Percentiles rank a stretch among this genome's conserved stretches.
Conservation (phyloP, 2,113 vertebrate species). For the Emydura subglobosa region DNA sequence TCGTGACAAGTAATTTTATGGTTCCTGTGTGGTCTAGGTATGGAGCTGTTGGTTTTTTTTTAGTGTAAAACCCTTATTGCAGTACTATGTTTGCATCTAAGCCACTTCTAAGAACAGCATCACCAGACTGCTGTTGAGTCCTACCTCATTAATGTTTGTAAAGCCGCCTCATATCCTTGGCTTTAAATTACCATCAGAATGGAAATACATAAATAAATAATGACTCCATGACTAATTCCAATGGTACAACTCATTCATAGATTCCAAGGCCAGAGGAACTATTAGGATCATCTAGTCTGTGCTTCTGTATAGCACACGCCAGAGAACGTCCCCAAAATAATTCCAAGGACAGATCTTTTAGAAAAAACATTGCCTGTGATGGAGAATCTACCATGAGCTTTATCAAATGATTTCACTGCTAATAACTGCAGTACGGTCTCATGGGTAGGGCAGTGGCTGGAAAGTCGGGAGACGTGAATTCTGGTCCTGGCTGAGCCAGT, state of each 20-base stretch:
- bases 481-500: not conserved
- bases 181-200: not conserved
- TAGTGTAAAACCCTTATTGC: constrained; percentile 58
- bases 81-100: constrained; percentile 56
- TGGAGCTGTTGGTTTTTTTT: rapidly evolving
- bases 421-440: not conserved
- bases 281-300: not conserved
- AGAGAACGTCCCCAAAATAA: not conserved
- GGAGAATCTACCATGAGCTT: not conserved
- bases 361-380: not conserved
- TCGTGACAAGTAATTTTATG: constrained; percentile 34
- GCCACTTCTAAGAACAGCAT: constrained; percentile 50
- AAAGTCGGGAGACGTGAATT: not conserved
- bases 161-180: not conserved
- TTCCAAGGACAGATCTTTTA: not conserved
- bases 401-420: not conserved
- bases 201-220: not conserved
- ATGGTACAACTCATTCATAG: not conserved
- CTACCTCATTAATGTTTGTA: constrained; percentile 59
- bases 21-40: not conserved
- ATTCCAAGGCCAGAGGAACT: not conserved
- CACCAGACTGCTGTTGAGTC: constrained; percentile 22
- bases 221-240: not conserved
- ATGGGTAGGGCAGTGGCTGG: not conserved
- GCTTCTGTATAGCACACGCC: not conserved